Percentiles rank a stretch among this genome's conserved stretches.
Conservation (phyloP, 2,888 invertebrate species). For the Drosophila robusta region DNA sequence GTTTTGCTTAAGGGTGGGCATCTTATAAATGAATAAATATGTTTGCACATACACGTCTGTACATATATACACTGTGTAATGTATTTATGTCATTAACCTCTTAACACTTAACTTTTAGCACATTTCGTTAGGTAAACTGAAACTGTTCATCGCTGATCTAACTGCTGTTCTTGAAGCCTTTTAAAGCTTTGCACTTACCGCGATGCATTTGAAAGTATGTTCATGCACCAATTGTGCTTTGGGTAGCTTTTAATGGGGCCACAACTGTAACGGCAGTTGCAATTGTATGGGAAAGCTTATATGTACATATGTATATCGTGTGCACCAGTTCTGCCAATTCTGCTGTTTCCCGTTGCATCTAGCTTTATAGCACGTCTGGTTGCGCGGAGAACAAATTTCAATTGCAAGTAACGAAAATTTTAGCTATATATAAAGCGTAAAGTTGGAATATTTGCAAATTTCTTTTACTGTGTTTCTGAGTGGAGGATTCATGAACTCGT, state of each 20-base stretch:
- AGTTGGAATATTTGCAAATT: no score
- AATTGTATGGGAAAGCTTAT: neutral
- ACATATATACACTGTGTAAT: neutral
- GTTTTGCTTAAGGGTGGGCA: conserved; percentile 1
- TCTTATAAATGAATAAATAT: conserved; percentile 1
- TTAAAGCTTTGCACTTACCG: neutral
- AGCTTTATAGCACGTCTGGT: no score
- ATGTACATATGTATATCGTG: no score
- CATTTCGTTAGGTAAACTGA: conserved; percentile 2
- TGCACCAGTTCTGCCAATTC: no score
- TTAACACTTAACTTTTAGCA: neutral
- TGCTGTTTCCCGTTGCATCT: no score
- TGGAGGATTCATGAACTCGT: no score
- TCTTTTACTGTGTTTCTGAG: no score
- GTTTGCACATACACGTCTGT: conserved; percentile 1
- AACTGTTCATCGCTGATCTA: conserved; percentile 1
- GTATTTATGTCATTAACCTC: conserved; percentile 8
- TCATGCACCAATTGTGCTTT: conserved; percentile 1
- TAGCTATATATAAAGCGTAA: no score
- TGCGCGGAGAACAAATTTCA: no score
- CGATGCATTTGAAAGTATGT: neutral
- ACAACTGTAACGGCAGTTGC: neutral
- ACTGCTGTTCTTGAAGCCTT: no score
- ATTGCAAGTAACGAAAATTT: no score
- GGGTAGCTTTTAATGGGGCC: neutral